Conservation (phyloP, 2,797 vertebrate genomes). For the Lutjanus argentimaculatus region DNA sequence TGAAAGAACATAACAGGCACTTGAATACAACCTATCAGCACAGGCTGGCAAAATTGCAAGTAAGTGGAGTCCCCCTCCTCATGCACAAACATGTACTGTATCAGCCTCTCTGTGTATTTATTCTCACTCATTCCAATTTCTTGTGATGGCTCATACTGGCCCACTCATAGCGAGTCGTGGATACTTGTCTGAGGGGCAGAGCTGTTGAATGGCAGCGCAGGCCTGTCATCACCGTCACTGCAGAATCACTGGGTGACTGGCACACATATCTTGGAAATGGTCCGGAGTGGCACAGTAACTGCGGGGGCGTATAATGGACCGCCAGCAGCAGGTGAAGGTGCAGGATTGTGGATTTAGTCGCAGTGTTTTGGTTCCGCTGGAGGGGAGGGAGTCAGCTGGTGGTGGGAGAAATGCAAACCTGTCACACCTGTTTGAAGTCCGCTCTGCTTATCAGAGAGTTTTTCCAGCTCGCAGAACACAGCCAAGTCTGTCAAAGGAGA, state of each 20-base stretch:
- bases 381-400: constrained; percentile 45
- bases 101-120: constrained; percentile 2
- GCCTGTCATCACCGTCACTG: constrained; percentile 31
- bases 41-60: neutral
- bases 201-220: constrained; percentile 43
- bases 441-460: constrained; percentile 63
- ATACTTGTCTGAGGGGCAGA: constrained; percentile 24
- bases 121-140: constrained; percentile 23
- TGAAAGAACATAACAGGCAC: neutral
- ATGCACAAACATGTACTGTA: neutral
- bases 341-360: constrained; percentile 55
- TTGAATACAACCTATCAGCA: neutral
- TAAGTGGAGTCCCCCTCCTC: neutral
- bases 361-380: constrained; percentile 49
- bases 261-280: constrained; percentile 30
- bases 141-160: neutral
- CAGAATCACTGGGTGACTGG: constrained; percentile 37
- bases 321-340: constrained; percentile 46
- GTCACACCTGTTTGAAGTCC: constrained; percentile 77
- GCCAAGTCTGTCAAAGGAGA: constrained; percentile 36
- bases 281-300: constrained; percentile 31
- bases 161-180: neutral
- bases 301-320: constrained; percentile 38
- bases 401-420: constrained; percentile 64
- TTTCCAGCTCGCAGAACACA: constrained; percentile 62